Conservation (phyloP, 2,113 vertebrate genomes). For the Stictonetta naevosa region DNA sequence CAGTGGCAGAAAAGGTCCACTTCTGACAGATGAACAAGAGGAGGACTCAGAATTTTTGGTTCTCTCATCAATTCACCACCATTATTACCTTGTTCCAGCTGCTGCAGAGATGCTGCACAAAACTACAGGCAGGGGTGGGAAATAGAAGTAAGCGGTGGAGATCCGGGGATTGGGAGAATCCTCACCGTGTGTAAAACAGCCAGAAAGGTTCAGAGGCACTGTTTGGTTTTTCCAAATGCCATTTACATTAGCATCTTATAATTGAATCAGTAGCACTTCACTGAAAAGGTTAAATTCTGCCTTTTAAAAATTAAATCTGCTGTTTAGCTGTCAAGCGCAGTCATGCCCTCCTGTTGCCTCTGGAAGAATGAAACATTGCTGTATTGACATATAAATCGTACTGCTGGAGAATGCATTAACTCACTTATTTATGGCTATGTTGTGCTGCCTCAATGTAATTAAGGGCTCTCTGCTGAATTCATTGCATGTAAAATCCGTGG, state of each 20-base stretch:
- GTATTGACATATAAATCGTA: conserved; percentile 8
- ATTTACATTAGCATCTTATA: background rate
- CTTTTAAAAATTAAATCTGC: conserved; percentile 21
- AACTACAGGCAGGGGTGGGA: background rate
- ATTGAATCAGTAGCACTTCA: conserved; percentile 16
- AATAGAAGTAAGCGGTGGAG: background rate
- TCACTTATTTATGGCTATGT: conserved; percentile 6
- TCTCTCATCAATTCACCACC: background rate
- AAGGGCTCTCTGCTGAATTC: conserved; percentile 17
- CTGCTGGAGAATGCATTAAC: background rate
- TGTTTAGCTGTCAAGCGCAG: background rate
- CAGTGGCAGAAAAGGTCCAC: background rate
- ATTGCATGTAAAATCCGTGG: background rate
- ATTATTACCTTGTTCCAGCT: background rate
- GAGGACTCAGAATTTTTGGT: background rate
- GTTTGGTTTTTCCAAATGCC: background rate
- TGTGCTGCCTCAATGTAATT: conserved; percentile 16
- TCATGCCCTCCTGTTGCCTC: conserved; percentile 15
- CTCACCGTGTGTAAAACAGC: background rate
- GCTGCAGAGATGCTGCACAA: background rate
- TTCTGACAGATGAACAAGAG: background rate
- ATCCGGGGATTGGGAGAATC: background rate
- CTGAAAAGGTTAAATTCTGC: conserved; percentile 52
- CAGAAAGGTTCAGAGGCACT: background rate
- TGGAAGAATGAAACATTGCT: background rate